Evolutionary conservation across 92 coral and sea anemone species (phyloP).

Genomic region (Siderastrea radians): DNA sequence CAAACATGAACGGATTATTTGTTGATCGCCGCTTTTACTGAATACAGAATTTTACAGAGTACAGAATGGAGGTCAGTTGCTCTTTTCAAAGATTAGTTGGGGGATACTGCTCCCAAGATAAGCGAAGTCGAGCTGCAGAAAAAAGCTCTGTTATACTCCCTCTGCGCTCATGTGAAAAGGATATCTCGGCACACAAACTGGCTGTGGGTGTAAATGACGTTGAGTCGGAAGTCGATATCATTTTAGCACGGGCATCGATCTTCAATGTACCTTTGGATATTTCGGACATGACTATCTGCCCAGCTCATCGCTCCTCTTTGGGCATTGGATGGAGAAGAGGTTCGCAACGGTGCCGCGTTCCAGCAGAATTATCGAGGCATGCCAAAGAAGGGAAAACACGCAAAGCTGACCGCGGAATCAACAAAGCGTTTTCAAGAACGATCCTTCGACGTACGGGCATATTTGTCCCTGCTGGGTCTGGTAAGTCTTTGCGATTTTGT

Average conservation of each 20-base stretch:
- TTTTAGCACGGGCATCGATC: constrained; percentile 60
- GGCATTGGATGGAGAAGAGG: constrained; percentile 76
- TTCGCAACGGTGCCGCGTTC: constrained; percentile 76
- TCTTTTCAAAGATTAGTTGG: constrained; percentile 66
- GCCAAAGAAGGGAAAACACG: constrained; percentile 49
- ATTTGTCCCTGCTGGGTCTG: constrained; percentile 62
- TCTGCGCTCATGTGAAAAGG: constrained; percentile 53
- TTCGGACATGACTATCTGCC: constrained; percentile 48
- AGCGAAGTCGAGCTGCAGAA: constrained; percentile 50
- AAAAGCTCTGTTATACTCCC: constrained; percentile 44
- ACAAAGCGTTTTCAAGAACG: constrained; percentile 57
- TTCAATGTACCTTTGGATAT: constrained; percentile 46
- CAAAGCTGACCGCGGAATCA: constrained; percentile 73
- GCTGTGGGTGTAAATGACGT: constrained; percentile 50
- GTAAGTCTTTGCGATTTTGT: constrained; percentile 28
- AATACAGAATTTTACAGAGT: neutral
- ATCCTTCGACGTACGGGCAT: constrained; percentile 61
- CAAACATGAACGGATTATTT: neutral
- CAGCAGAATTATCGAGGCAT: constrained; percentile 54
- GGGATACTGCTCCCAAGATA: constrained; percentile 59
- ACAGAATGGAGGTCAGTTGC: constrained; percentile 33
- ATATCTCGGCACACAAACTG: constrained; percentile 47
- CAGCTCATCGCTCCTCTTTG: constrained; percentile 58
- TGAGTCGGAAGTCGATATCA: constrained; percentile 57
- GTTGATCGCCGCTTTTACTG: neutral